A percentile compares a stretch with the other conserved stretches of the same genome.
Evolutionary conservation across 2,888 invertebrate genomes (phyloP).

Genomic region (Lochmaea capreae): DNA sequence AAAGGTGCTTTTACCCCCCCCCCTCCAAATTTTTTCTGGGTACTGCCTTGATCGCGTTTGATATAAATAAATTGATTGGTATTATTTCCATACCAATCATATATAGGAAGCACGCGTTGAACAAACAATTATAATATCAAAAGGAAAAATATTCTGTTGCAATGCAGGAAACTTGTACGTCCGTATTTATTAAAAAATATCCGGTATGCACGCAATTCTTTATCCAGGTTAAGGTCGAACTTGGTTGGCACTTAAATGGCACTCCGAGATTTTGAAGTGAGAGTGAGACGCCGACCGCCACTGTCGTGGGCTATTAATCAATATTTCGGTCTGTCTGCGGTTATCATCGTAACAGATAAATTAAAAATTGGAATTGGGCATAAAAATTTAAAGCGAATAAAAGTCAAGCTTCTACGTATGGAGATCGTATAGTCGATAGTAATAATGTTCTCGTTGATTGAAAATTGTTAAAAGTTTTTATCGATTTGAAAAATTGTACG

Average conservation of each 20-base stretch:
- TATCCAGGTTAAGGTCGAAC: constrained; percentile 31
- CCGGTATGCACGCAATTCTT: constrained; percentile 23
- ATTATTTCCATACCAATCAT: not conserved
- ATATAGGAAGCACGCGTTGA: not conserved
- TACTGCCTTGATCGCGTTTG: too few species aligned
- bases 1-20: too few species aligned
- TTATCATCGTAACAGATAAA: constrained; percentile 8
- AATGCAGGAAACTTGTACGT: constrained; percentile 27
- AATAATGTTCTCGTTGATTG: not conserved
- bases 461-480: constrained; percentile 1
- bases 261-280: constrained; percentile 9
- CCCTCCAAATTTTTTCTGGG: too few species aligned
- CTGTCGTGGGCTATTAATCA: constrained; percentile 7
- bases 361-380: not conserved
- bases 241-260: constrained; percentile 16
- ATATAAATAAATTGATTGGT: not conserved
- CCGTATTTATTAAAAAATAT: constrained; percentile 17
- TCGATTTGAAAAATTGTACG: not conserved
- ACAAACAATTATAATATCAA: not conserved
- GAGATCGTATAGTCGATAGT: not conserved
- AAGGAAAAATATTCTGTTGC: constrained; percentile 27
- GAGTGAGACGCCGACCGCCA: constrained; percentile 6
- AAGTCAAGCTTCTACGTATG: not conserved
- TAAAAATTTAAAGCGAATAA: constrained; percentile 14
- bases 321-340: not conserved